Conservation (phyloP, 2,888 invertebrate species). For the Drosophila pseudotakahashii region DNA sequence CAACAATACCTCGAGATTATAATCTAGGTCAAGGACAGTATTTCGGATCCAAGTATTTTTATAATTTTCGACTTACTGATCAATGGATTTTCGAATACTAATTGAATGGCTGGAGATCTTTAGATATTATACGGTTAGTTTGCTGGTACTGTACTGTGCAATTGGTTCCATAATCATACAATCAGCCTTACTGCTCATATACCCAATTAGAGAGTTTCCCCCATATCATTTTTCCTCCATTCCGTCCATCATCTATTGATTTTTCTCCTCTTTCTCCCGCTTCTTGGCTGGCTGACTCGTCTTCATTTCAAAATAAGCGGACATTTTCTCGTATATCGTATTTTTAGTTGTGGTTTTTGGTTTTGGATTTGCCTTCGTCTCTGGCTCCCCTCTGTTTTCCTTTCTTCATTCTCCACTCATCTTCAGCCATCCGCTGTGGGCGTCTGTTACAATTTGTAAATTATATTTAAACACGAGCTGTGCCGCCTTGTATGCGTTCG, state of each 20-base stretch:
- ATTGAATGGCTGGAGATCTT: no score
- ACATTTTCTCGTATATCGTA: constrained; percentile 50
- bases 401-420: constrained; percentile 17
- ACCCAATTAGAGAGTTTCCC: constrained; percentile 7
- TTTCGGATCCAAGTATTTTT: no score
- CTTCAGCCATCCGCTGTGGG: constrained; percentile 31
- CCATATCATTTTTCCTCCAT: background rate
- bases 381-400: constrained; percentile 7
- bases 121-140: background rate
- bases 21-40: background rate
- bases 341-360: constrained; percentile 67
- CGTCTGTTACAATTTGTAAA: constrained; percentile 61
- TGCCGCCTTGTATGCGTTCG: constrained; percentile 12
- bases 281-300: constrained; percentile 2
- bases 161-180: background rate
- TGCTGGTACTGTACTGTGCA: background rate
- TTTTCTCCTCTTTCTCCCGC: background rate
- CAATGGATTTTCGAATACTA: no score
- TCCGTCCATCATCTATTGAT: constrained; percentile 1
- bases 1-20: background rate
- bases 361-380: constrained; percentile 28
- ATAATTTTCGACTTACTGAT: no score
- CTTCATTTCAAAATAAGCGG: constrained; percentile 44
- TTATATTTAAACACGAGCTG: constrained; percentile 69
- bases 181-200: background rate